Base-by-base conservation (phyloP, 2,888 invertebrate species). In the Ochropleura plecta region DNA sequence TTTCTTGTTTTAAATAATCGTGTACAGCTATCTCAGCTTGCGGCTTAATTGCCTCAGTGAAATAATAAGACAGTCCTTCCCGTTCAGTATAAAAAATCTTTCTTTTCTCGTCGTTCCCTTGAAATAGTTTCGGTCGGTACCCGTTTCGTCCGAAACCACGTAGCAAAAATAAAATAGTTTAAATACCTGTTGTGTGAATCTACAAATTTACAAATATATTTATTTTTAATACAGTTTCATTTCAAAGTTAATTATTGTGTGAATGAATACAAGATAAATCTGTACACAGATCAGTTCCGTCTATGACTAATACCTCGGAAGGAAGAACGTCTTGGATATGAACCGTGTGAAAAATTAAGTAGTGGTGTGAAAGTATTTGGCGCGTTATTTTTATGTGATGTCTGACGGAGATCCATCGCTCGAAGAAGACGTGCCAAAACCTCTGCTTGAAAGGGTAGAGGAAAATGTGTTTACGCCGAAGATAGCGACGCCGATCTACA, bases 381-480 rank as follows among this genome's bases (percentile, higher is more conserved):
- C 65, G 79, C 63, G 70, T 74, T 69, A 85, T 51, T 86, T 88
- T 79, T 91, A 91, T 94, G 96, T 95, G 90, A 96, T 96, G 96
- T 96, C 96, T 89, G 96, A 96, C 95, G 96, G 96, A 64, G 95
- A 95, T 85, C 96, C 96, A 88, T 96, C 96, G 75, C 93, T 96
- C 65, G 96, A 96, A 90, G 96, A 96, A 90, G 96, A 95, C 85
- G 90, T 95, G 73, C 96, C 96, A 42, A 93, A 93, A 86, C 94
- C 96, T 77, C 90, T 96, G 81, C 88, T 96, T 46, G 93, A 92
- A 67, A 92, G 89, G 81, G 88, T 90, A 9, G 96, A 96, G 82
- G 96, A 95, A 78, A 95, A 96, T 95, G 95, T 96, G 78, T 96
- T 95, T 83, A 95, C 95, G 48, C 96, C 96, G 67, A 96, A 96